These are phyloP conservation scores for Aix galericulata DNA, from an alignment of 2,113 vertebrate genomes.

Conservation along the genomic window DNA sequence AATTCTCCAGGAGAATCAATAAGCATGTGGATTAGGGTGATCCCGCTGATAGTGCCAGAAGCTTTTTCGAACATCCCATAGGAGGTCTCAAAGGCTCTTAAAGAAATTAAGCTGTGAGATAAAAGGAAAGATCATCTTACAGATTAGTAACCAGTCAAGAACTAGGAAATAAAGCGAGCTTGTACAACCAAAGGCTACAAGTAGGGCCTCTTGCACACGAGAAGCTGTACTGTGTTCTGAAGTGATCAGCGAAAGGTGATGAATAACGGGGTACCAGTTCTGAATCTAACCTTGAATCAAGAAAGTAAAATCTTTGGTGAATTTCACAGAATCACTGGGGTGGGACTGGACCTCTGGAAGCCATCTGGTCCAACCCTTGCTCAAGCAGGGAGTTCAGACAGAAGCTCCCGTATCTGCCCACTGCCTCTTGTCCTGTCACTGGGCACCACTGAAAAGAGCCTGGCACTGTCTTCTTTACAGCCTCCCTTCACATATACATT, in stretches of 20 bases:
- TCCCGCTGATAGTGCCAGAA: not conserved
- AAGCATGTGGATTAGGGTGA: constrained; percentile 30
- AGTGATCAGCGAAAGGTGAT: not conserved
- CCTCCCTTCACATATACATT: not conserved
- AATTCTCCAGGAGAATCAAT: constrained; percentile 1
- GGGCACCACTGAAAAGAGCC: not conserved
- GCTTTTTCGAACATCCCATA: not conserved
- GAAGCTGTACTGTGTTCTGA: not conserved
- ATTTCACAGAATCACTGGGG: not conserved
- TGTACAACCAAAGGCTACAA: not conserved
- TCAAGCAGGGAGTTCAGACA: not conserved
- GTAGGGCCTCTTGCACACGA: not conserved
- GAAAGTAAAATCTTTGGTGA: not conserved
- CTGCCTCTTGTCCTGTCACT: too few species aligned
- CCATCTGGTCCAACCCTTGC: not conserved
- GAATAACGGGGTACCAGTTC: not conserved
- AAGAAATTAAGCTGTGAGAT: constrained; percentile 21
- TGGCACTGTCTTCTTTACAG: not conserved
- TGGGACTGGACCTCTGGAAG: not conserved
- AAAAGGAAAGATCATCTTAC: not conserved
- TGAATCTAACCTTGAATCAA: not conserved
- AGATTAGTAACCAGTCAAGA: not conserved
- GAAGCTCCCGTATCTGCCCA: not conserved
- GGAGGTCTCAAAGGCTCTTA: constrained; percentile 9
- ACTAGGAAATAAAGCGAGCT: not conserved